A percentile compares a stretch with the other conserved stretches of the same genome.
Conservation (phyloP, 2,113 vertebrate species). For the Chrysemys picta region DNA sequence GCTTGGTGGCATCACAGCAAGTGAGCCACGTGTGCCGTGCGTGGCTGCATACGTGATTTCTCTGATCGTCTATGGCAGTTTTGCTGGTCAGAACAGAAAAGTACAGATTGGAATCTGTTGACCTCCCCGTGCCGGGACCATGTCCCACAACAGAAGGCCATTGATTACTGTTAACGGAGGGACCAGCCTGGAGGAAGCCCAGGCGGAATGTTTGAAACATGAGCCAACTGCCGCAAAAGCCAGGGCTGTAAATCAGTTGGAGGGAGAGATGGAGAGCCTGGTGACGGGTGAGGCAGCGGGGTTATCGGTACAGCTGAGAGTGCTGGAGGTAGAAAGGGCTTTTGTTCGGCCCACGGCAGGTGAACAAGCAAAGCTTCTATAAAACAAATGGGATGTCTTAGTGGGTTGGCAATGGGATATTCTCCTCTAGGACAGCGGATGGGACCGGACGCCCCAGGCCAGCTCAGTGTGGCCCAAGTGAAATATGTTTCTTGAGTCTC, state of each 20-base stretch:
- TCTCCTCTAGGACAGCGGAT: background rate
- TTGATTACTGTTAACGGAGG: background rate
- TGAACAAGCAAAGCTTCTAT: background rate
- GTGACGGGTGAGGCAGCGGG: rapidly evolving
- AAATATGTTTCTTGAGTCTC: background rate
- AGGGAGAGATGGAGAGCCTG: rapidly evolving
- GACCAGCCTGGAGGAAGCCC: background rate
- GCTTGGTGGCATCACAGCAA: too few species aligned
- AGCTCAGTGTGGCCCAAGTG: background rate
- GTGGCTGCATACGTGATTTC: rapidly evolving
- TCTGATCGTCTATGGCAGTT: background rate
- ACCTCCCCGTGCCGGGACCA: background rate
- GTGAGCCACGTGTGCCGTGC: background rate
- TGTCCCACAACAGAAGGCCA: background rate
- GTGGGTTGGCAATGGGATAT: background rate
- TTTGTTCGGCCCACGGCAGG: background rate
- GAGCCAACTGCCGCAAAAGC: background rate
- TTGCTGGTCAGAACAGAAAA: background rate
- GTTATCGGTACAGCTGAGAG: background rate
- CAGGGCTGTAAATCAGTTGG: background rate
- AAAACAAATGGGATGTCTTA: background rate
- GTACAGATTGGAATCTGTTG: background rate
- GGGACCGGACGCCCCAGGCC: background rate
- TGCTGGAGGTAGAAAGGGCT: background rate
- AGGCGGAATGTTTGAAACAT: background rate